These are phyloP conservation scores for Mesorhabditis belari DNA, from an alignment of 2,888 invertebrate species.

Conservation along the genomic window DNA sequence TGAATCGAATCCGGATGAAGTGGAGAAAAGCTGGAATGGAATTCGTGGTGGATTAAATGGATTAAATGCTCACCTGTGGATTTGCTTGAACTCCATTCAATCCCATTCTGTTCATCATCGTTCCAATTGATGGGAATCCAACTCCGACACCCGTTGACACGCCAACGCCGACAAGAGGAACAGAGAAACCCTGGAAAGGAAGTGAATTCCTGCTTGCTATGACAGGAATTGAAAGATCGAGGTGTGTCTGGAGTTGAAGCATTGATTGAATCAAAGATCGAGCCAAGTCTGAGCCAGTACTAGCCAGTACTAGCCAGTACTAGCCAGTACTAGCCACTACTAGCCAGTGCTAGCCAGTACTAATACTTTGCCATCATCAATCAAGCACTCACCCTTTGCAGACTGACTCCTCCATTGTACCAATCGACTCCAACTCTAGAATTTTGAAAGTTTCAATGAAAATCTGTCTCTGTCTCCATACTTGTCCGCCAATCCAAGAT, in stretches of 20 bases:
- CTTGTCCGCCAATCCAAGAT: constrained; percentile 35
- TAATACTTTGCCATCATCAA: too few species aligned
- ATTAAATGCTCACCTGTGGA: too few species aligned
- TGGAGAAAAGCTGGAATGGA: not conserved
- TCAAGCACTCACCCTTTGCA: constrained; percentile 20
- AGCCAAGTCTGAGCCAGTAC: too few species aligned
- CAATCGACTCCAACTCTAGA: constrained; percentile 42
- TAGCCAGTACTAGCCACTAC: too few species aligned
- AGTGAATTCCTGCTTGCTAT: not conserved
- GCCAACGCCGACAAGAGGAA: constrained; percentile 42
- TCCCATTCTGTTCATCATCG: constrained; percentile 33
- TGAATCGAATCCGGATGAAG: not conserved
- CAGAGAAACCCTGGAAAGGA: constrained; percentile 28
- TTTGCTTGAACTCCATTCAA: constrained; percentile 19
- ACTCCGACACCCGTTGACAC: constrained; percentile 39
- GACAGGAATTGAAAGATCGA: not conserved
- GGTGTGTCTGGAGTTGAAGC: not conserved
- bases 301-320: too few species aligned
- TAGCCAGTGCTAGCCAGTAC: too few species aligned
- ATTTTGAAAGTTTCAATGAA: not conserved
- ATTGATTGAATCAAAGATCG: not conserved
- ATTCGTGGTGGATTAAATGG: too few species aligned
- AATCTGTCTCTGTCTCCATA: not conserved
- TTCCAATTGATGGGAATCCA: constrained; percentile 40
- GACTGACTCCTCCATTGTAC: constrained; percentile 42